phyloP scores from a whole-genome alignment of 2,888 invertebrate species.

The Adineta ricciae region DNA sequence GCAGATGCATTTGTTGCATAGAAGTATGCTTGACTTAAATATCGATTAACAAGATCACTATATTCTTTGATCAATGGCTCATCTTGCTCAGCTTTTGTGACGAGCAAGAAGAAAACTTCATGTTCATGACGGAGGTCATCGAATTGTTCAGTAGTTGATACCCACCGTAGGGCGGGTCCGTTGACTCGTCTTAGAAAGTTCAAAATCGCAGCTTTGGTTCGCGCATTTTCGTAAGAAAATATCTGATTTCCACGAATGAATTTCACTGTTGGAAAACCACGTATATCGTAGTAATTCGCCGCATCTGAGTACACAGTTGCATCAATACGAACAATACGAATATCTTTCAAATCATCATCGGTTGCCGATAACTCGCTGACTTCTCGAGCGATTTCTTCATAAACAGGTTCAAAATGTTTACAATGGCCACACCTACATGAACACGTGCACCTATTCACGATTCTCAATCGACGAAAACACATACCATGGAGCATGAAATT shows the following conservation, averaged over 20 bases:
- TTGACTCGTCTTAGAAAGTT: constrained; percentile 30
- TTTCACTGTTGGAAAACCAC: constrained; percentile 33
- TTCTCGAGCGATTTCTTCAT: constrained; percentile 31
- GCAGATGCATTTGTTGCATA: background rate
- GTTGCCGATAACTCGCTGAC: background rate
- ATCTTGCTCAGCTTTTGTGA: background rate
- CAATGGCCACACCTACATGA: constrained; percentile 29
- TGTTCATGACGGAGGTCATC: background rate
- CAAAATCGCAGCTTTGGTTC: constrained; percentile 27
- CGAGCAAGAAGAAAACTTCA: constrained; percentile 15
- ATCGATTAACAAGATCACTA: background rate
- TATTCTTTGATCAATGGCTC: background rate
- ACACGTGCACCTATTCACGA: background rate
- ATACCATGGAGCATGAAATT: constrained; percentile 13
- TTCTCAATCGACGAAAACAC: background rate
- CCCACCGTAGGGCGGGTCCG: background rate
- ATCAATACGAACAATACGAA: constrained; percentile 29
- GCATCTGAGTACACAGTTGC: constrained; percentile 29
- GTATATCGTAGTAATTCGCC: constrained; percentile 32
- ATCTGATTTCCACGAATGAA: constrained; percentile 29
- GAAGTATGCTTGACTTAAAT: constrained; percentile 10
- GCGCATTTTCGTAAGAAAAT: constrained; percentile 20
- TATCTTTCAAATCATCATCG: constrained; percentile 2
- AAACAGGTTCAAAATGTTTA: constrained; percentile 30
- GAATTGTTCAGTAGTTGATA: background rate